Base-by-base conservation (phyloP, 2,888 invertebrate species). In the Yponomeuta plumbellus region DNA sequence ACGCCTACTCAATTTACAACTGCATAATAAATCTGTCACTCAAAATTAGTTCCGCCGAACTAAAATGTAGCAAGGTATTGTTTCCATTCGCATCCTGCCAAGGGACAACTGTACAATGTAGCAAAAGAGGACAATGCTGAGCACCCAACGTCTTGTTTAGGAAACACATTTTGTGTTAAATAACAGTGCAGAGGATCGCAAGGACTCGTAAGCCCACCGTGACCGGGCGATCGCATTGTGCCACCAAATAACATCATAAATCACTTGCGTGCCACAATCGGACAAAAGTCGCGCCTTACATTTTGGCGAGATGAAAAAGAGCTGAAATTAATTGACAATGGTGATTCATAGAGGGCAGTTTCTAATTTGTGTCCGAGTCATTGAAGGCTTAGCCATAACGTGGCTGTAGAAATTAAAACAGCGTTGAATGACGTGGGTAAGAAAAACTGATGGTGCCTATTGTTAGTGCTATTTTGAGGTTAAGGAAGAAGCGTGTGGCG, bases 101-200 rank as follows among this genome's bases (percentile, higher is more conserved):
- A 72, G 68, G 67, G 52, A 76, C 75, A 76, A 77, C 71, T 69
- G 66, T 66, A 66, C 66, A 69, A 59, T 67, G 69, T 65, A 68
- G 75, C 78, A 80, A 79, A 78, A 70, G 70, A 72, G 70, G 68
- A 81, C 80, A 84, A 83, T 80, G 73, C n/a, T 73, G 62, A 72
- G 74, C 80, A 75, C 78, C 85, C 82, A 80, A 85, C 78, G 78
- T 85, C 84, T 88, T 88, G 85, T 88, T 88, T 84, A 83, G 75
- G 75, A 85, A 86, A 88, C 83, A 88, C 69, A 74, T 74, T 76
- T 74, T 80, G 73, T 75, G 72, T 71, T 66, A 73, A 74, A 80
- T 78, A 81, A 82, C 77, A 70, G 77, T 68, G 44, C 44, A 52
- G 44, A 13, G 1, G 17, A 17, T 52, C 4, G 17, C 64, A 71